Percentiles rank a stretch among this genome's conserved stretches.
phyloP scores from a whole-genome alignment of 2,888 invertebrate genomes.

The Zele albiditarsus region DNA sequence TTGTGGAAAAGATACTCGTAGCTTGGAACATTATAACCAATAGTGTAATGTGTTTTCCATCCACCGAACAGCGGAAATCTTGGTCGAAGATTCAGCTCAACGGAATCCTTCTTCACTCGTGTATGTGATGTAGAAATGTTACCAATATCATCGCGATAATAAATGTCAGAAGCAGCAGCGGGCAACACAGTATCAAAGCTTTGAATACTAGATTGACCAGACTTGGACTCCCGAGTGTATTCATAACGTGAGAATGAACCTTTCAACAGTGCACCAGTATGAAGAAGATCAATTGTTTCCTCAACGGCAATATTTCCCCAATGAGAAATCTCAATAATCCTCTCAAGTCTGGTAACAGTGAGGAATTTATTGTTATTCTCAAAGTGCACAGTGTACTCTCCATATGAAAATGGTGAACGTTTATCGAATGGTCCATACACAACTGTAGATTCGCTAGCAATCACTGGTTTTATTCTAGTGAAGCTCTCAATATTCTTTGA shows the following conservation, averaged over 20 bases:
- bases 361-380: conserved; percentile 98
- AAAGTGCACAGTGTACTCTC: conserved; percentile 88
- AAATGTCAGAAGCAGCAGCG: conserved; percentile 94
- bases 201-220: conserved; percentile 91
- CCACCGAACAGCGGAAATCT: conserved; percentile 98
- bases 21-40: conserved; percentile 98
- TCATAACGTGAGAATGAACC: conserved; percentile 95
- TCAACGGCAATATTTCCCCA: conserved; percentile 99
- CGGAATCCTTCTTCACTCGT: conserved; percentile 89
- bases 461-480: conserved; percentile 86
- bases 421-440: conserved; percentile 92
- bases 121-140: conserved; percentile 99
- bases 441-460: conserved; percentile 86
- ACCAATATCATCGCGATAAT: conserved; percentile 98
- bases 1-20: conserved; percentile 93
- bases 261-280: conserved; percentile 94
- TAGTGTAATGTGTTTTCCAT: conserved; percentile 97
- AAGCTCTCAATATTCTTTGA: conserved; percentile 88
- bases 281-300: conserved; percentile 92
- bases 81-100: conserved; percentile 96
- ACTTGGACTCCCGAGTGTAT: conserved; percentile 93
- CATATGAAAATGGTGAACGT: conserved; percentile 76
- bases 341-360: conserved; percentile 89
- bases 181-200: conserved; percentile 90
- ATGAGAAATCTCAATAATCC: conserved; percentile 96